Conservation (phyloP, 2,888 invertebrate species). For the Rhingia rostrata region DNA sequence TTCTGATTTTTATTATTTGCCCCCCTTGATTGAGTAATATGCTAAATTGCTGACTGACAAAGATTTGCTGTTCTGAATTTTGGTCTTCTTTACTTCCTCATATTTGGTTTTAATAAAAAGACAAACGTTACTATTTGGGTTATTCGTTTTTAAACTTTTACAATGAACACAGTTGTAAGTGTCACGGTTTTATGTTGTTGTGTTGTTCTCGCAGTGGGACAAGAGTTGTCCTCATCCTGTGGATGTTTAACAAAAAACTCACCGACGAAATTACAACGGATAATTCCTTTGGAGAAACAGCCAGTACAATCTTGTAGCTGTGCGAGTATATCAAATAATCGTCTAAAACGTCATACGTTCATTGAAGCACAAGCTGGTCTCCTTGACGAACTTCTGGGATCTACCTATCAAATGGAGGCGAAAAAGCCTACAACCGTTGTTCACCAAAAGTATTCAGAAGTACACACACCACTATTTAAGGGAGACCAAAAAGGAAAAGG, state of each 20-base stretch:
- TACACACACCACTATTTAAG: slow-evolving; percentile 2
- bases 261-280: not conserved
- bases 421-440: slow-evolving; percentile 24
- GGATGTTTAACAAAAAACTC: slow-evolving; percentile 27
- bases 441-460: slow-evolving; percentile 15
- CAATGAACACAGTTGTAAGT: slow-evolving; percentile 38
- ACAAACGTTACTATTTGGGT: not conserved
- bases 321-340: slow-evolving; percentile 6
- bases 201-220: slow-evolving; percentile 11
- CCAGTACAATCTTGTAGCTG: slow-evolving; percentile 37
- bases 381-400: slow-evolving; percentile 49
- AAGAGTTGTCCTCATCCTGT: slow-evolving; percentile 21
- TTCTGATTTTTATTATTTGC: slow-evolving; percentile 23
- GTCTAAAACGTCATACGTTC: slow-evolving; percentile 21
- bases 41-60: slow-evolving; percentile 52
- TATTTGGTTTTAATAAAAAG: slow-evolving; percentile 49
- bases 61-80: slow-evolving; percentile 5
- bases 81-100: slow-evolving; percentile 35
- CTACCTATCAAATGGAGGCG: slow-evolving; percentile 14
- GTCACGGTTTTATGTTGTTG: slow-evolving; percentile 27
- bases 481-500: slow-evolving; percentile 17
- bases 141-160: slow-evolving; percentile 22
- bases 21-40: slow-evolving; percentile 5
- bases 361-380: slow-evolving; percentile 33
- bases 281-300: slow-evolving; percentile 34